Percentiles rank a stretch among this genome's conserved stretches.
phyloP scores from a whole-genome alignment of 2,888 invertebrate species.

The Apotomis betuletana region DNA sequence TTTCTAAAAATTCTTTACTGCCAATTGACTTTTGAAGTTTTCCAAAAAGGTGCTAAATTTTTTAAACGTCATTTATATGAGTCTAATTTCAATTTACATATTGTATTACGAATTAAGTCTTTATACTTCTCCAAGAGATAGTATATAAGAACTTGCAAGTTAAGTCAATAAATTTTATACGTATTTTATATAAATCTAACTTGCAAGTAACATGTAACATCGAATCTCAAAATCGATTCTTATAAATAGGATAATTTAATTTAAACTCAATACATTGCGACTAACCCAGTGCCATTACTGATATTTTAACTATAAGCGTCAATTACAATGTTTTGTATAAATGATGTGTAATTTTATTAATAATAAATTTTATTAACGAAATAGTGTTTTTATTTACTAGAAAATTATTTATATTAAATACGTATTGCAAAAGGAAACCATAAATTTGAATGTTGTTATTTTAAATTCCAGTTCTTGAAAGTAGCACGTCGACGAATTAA shows the following conservation, averaged over 20 bases:
- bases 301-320: conserved; percentile 57
- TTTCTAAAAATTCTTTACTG: conserved; percentile 19
- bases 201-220: conserved; percentile 46
- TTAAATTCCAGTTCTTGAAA: too few species aligned
- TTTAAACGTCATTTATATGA: conserved; percentile 12
- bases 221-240: conserved; percentile 44
- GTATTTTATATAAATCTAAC: conserved; percentile 37
- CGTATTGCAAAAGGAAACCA: too few species aligned
- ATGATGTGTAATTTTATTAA: conserved; percentile 56
- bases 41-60: conserved; percentile 22
- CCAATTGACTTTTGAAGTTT: conserved; percentile 22
- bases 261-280: conserved; percentile 34
- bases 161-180: conserved; percentile 22
- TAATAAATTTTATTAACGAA: conserved; percentile 65
- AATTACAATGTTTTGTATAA: conserved; percentile 49
- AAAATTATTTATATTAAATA: too few species aligned
- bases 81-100: conserved; percentile 14
- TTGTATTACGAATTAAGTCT: conserved; percentile 42
- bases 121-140: conserved; percentile 47
- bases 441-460: too few species aligned
- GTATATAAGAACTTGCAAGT: conserved; percentile 48
- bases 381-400: conserved; percentile 33
- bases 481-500: too few species aligned
- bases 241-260: conserved; percentile 27
- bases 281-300: conserved; percentile 69